A percentile compares a stretch with the other conserved stretches of the same genome.
phyloP scores from a whole-genome alignment of 2,888 invertebrate species.

The Neocrepidodera transversa region DNA sequence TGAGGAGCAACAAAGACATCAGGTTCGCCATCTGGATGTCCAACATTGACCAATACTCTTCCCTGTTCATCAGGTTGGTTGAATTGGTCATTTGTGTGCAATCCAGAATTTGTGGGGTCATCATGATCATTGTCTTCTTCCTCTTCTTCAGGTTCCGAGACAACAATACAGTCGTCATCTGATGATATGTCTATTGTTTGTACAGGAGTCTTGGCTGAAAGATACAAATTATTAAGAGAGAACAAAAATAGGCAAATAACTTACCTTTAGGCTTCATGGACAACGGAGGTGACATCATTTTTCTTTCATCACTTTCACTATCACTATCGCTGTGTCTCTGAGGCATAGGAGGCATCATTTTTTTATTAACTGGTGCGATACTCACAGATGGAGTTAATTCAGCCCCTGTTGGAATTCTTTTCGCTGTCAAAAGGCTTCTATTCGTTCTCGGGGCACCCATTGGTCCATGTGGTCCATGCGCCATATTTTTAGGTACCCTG shows the following conservation, averaged over 20 bases:
- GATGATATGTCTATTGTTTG: conserved; percentile 80
- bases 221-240: conserved; percentile 5
- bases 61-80: conserved; percentile 92
- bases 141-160: conserved; percentile 83
- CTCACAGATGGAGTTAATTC: conserved; percentile 63
- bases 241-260: conserved; percentile 21
- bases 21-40: conserved; percentile 88
- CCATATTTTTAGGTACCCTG: conserved; percentile 48
- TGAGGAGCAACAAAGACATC: conserved; percentile 93
- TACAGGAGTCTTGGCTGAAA: conserved; percentile 61
- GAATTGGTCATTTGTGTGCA: conserved; percentile 91
- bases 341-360: conserved; percentile 42
- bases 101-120: conserved; percentile 88
- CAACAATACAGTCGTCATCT: conserved; percentile 86
- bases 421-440: conserved; percentile 35
- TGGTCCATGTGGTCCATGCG: conserved; percentile 36
- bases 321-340: conserved; percentile 52
- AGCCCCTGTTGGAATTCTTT: conserved; percentile 42
- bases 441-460: conserved; percentile 41
- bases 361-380: conserved; percentile 61
- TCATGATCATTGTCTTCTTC: conserved; percentile 78
- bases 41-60: conserved; percentile 90
- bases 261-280: conserved; percentile 46
- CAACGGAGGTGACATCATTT: conserved; percentile 36
- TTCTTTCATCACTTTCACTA: conserved; percentile 53